Percentiles rank a stretch among this genome's conserved stretches.
Conservation (phyloP, 2,113 vertebrate species). For the Lepisosteus osseus region DNA sequence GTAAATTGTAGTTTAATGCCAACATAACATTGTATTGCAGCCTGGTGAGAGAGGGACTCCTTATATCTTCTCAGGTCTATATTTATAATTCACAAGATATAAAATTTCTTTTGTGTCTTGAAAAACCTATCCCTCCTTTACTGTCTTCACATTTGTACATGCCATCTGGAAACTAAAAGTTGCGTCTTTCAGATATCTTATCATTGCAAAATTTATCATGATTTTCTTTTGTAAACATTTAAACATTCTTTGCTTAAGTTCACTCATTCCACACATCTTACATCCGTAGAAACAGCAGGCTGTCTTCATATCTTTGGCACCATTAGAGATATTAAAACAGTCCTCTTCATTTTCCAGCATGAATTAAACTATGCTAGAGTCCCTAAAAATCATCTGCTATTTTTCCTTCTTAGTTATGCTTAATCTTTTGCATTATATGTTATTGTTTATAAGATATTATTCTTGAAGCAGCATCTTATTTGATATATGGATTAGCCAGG, state of each 20-base stretch:
- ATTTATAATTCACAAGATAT: too few relatives aligned
- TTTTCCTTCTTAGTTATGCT: conserved; percentile 41
- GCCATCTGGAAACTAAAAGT: too few relatives aligned
- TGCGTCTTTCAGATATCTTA: conserved; percentile 15
- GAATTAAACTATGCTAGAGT: conserved; percentile 4
- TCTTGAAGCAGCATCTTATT: conserved; percentile 70
- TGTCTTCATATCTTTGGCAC: conserved; percentile 14
- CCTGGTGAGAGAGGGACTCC: too few relatives aligned
- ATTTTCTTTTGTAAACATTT: conserved; percentile 35
- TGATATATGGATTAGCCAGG: conserved; percentile 72
- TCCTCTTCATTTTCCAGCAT: conserved; percentile 29
- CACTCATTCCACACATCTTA: conserved; percentile 8
- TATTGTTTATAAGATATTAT: conserved; percentile 71
- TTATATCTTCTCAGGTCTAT: too few relatives aligned
- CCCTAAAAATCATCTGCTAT: conserved; percentile 28
- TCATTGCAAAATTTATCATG: conserved; percentile 34
- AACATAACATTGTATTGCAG: too few relatives aligned
- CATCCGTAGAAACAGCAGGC: too few relatives aligned
- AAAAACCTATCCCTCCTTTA: too few relatives aligned
- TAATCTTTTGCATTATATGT: conserved; percentile 36
- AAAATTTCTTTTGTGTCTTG: too few relatives aligned
- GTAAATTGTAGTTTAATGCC: too few relatives aligned
- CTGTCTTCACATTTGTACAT: too few relatives aligned
- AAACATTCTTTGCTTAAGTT: conserved; percentile 44
- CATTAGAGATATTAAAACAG: conserved; percentile 3